Base-by-base conservation (phyloP, 2,113 vertebrate species). In the Phrynosoma blainvillii region DNA sequence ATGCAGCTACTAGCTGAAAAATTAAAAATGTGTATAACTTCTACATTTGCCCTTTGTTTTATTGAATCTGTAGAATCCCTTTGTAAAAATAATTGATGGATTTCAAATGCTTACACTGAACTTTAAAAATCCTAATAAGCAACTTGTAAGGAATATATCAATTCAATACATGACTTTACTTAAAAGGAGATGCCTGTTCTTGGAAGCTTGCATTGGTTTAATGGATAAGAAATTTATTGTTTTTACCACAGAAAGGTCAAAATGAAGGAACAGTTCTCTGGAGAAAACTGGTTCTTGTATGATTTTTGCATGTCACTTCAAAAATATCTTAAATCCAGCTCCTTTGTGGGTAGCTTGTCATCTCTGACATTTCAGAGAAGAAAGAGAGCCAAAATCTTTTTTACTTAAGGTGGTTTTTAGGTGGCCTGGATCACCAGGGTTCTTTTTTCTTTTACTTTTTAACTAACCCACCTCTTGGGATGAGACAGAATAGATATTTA, bases 291-390 rank as follows among this genome's bases (percentile, higher is more conserved):
- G 88, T 32, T 52, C 25, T 79, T 84, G 1, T 3, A 16, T 80
- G 59, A 82, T 2, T 0, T 88, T 81, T 86, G 68, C 89, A 75
- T 86, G 71, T n/a, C 65, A 85, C 89, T 91, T 93, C 86, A 87
- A 47, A 76, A 20, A 59, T 70, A 23, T 36, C 71, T 71, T 30
- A 16, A 42, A 42, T 92, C 89, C 85, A 87, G 82, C 71, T 82
- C 82, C 54, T 75, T 1, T 70, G 85, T 27, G 56, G 4, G 62
- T 27, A 36, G 30, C 68, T 75, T 75, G 47, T 0, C 11, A 62
- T 7, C 21, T 73, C 79, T 14, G 5, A 68, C 30, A 36, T 75
- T 32, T 27, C 25, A 13, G 56, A 59, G 56, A 59, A 59, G 56
- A 16, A 16, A 59, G 56, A 47, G 47, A 47, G 47, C 47, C 56